Evolutionary conservation across 2,888 invertebrate genomes (phyloP).

Genomic region (Rapana venosa): DNA sequence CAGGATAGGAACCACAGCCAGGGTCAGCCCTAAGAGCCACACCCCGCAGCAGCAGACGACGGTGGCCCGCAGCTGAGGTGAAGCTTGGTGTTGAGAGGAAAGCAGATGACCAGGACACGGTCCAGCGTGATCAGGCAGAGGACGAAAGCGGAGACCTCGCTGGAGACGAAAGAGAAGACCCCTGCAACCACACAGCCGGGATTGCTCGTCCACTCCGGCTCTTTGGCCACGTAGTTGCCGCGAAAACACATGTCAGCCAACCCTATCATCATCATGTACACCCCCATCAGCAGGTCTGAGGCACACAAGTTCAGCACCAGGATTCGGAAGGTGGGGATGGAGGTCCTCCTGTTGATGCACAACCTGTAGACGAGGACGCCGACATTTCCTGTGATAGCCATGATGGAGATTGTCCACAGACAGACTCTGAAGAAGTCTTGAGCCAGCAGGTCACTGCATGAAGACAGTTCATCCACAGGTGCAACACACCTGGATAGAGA

Average conservation of each 20-base stretch:
- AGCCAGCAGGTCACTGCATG: conserved; percentile 37
- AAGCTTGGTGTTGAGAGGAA: conserved; percentile 79
- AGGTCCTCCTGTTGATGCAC: not conserved
- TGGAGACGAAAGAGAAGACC: conserved; percentile 76
- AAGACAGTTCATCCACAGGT: conserved; percentile 42
- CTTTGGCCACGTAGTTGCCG: conserved; percentile 58
- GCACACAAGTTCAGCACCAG: conserved; percentile 45
- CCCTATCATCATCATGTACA: conserved; percentile 59
- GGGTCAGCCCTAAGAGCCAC: conserved; percentile 67
- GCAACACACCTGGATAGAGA: not conserved
- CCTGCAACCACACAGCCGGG: conserved; percentile 59
- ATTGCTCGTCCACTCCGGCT: conserved; percentile 59
- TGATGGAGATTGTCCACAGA: conserved; percentile 30
- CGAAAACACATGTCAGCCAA: conserved; percentile 57
- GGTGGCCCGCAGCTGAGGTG: conserved; percentile 49
- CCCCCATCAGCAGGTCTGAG: conserved; percentile 57
- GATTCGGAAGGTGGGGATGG: not conserved
- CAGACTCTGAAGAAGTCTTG: conserved; percentile 32
- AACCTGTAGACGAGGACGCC: conserved; percentile 37
- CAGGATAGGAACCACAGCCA: conserved; percentile 63
- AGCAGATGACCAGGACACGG: conserved; percentile 83
- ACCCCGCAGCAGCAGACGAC: conserved; percentile 55
- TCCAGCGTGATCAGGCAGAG: conserved; percentile 83
- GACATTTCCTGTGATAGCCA: conserved; percentile 30
- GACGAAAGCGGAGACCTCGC: conserved; percentile 83